Percentiles rank a stretch among this genome's conserved stretches.
These are phyloP conservation scores for Corynorhinus townsendii DNA, from an alignment of 2,113 vertebrate species.

Conservation along the genomic window DNA sequence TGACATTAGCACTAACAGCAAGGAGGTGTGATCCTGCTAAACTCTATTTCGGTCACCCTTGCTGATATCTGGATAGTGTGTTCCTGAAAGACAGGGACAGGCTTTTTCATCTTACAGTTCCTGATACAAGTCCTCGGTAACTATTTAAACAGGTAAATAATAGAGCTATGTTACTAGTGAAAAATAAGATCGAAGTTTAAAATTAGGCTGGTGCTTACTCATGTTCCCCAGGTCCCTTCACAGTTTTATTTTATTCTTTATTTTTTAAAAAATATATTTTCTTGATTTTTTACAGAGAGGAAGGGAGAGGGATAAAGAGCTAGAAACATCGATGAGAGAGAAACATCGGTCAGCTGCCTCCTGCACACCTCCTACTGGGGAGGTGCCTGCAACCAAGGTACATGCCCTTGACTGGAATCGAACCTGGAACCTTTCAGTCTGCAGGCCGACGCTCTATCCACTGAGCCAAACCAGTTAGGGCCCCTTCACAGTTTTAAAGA, in stretches of 20 bases:
- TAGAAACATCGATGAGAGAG: too few species aligned
- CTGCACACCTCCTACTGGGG: too few species aligned
- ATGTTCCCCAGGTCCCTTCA: not conserved
- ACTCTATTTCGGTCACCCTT: not conserved
- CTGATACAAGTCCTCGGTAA: not conserved
- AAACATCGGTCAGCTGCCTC: too few species aligned
- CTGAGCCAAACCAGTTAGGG: too few species aligned
- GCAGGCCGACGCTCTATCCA: too few species aligned
- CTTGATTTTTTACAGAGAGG: too few species aligned
- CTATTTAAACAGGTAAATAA: not conserved
- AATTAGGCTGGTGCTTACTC: not conserved
- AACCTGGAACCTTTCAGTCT: too few species aligned
- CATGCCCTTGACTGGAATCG: too few species aligned
- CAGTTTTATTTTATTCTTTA: not conserved
- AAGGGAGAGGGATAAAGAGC: too few species aligned
- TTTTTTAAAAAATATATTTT: too few species aligned
- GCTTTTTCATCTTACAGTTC: not conserved
- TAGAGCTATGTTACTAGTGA: not conserved
- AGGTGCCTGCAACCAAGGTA: too few species aligned
- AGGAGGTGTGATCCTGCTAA: not conserved
- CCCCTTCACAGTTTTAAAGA: not conserved
- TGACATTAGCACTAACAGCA: not conserved
- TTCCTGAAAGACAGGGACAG: not conserved
- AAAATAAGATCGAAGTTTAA: conserved; percentile 17
- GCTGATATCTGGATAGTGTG: not conserved